These are phyloP conservation scores for Drosophila trapezifrons DNA, from an alignment of 1,140 invertebrate species.

Conservation along the genomic window DNA sequence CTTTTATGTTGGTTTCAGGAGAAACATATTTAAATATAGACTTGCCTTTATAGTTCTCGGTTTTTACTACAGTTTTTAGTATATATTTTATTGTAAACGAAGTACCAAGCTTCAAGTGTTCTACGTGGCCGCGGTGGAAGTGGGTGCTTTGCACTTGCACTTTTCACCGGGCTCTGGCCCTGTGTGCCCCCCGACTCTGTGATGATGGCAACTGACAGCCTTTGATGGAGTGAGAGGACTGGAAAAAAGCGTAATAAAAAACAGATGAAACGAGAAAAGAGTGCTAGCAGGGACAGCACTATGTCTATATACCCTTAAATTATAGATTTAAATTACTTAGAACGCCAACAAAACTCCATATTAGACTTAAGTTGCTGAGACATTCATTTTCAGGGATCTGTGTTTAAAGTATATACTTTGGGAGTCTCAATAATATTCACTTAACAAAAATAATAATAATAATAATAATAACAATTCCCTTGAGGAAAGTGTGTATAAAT, in stretches of 20 bases:
- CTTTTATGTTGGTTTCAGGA: background rate
- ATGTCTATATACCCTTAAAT: background rate
- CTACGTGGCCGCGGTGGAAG: background rate
- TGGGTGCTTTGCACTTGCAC: conserved; percentile 17
- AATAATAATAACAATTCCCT: conserved; percentile 6
- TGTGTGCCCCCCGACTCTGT: background rate
- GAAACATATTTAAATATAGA: conserved; percentile 4
- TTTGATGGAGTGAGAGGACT: background rate
- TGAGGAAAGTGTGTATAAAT: conserved; percentile 2
- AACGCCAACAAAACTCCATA: background rate
- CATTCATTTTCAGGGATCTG: too few species aligned
- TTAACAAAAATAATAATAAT: background rate
- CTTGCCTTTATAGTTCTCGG: background rate
- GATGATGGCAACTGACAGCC: conserved; percentile 12
- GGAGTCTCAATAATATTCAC: conserved; percentile 5
- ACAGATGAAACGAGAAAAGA: conserved; percentile 11
- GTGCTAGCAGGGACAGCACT: background rate
- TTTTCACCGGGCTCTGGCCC: conserved; percentile 1
- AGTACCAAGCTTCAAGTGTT: conserved; percentile 4
- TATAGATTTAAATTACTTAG: background rate
- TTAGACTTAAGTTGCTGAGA: background rate
- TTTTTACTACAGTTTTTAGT: background rate
- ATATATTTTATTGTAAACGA: conserved; percentile 10
- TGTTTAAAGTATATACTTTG: too few species aligned
- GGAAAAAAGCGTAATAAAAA: conserved; percentile 9